A percentile compares a stretch with the other conserved stretches of the same genome.
Conservation (phyloP, 2,797 vertebrate genomes). For the Poeciliopsis presidionis region DNA sequence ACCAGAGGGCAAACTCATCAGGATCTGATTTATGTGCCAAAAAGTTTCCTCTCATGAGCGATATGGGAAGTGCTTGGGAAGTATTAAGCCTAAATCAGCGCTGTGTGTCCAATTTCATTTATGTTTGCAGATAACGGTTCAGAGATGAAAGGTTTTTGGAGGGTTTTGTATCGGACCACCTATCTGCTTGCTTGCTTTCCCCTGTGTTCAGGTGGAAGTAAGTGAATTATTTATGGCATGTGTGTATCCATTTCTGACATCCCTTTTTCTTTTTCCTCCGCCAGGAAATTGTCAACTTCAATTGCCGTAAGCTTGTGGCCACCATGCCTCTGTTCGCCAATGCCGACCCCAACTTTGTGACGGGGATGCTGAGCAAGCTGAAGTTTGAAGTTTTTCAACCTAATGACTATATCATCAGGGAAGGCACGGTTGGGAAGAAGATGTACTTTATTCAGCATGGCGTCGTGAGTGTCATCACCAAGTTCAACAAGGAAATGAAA, state of each 20-base stretch:
- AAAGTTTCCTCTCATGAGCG: conserved; percentile 63
- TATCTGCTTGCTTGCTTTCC: conserved; percentile 15
- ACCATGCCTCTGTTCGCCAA: conserved; percentile 98
- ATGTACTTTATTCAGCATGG: conserved; percentile 99
- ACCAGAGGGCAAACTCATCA: conserved; percentile 74
- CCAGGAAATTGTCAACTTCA: conserved; percentile 99
- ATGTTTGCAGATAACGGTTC: conserved; percentile 33
- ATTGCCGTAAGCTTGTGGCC: conserved; percentile 96
- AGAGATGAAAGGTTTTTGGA: conserved; percentile 34
- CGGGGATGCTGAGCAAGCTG: conserved; percentile 97
- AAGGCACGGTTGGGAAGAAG: conserved; percentile 97
- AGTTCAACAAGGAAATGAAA: conserved; percentile 97
- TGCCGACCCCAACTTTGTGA: conserved; percentile 98
- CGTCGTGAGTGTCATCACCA: conserved; percentile 96
- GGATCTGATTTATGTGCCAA: conserved; percentile 60
- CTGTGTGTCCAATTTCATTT: conserved; percentile 58
- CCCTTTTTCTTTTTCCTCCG: conserved; percentile 16
- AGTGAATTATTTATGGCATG: conserved; percentile 19
- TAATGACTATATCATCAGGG: conserved; percentile 96
- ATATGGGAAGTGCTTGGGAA: conserved; percentile 66
- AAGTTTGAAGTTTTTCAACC: conserved; percentile 98
- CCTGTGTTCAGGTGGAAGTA: conserved; percentile 3
- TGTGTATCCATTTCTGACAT: conserved; percentile 28
- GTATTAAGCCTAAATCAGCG: conserved; percentile 66
- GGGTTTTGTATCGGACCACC: conserved; percentile 31